These are phyloP conservation scores for Melitaea athalia DNA, from an alignment of 2,888 invertebrate species.

Conservation along the genomic window DNA sequence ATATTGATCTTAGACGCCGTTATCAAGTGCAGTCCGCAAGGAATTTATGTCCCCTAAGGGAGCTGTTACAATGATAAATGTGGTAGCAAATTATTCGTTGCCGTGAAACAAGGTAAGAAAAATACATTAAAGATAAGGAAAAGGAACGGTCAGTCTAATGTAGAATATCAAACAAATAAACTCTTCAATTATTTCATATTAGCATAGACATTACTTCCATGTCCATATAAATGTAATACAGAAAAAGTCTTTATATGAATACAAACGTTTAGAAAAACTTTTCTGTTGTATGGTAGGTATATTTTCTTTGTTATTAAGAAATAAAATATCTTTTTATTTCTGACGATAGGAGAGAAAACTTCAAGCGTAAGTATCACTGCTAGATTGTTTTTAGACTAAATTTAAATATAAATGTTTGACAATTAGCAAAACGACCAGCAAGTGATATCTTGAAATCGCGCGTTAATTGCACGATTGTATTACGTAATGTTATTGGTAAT, in stretches of 20 bases:
- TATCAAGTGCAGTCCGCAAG: constrained; percentile 27
- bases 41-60: constrained; percentile 28
- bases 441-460: too few species aligned
- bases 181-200: not conserved
- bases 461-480: too few species aligned
- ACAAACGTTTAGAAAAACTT: not conserved
- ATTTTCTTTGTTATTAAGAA: too few species aligned
- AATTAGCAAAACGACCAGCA: too few species aligned
- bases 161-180: not conserved
- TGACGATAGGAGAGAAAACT: too few species aligned
- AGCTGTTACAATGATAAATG: constrained; percentile 35
- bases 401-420: too few species aligned
- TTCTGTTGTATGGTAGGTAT: too few species aligned
- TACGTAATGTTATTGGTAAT: too few species aligned
- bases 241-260: not conserved
- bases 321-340: too few species aligned
- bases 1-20: constrained; percentile 4
- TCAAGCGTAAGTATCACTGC: too few species aligned
- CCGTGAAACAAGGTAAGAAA: constrained; percentile 24
- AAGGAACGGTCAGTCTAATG: not conserved
- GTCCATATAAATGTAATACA: not conserved
- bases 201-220: too few species aligned
- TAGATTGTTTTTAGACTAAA: too few species aligned
- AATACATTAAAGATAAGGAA: constrained; percentile 14
- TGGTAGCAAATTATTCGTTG: constrained; percentile 29